Evolutionary conservation across 1,140 invertebrate species (phyloP).

Genomic region (Homalodisca vitripennis): DNA sequence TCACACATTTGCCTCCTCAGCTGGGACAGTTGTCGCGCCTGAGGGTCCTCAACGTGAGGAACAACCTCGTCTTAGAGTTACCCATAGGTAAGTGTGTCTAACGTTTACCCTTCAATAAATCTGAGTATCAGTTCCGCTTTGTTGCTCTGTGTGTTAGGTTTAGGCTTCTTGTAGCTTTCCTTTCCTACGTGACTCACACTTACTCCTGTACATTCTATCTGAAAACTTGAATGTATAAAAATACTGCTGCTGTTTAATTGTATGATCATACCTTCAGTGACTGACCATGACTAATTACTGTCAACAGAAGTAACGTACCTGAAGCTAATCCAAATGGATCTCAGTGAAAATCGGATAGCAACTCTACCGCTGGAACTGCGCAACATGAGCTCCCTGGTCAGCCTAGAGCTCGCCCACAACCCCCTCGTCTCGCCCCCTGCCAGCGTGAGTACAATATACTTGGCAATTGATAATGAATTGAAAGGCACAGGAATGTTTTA

Average conservation of each 20-base stretch:
- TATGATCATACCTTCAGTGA: too few species aligned
- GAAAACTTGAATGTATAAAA: too few species aligned
- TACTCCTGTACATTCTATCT: too few species aligned
- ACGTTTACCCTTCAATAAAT: too few species aligned
- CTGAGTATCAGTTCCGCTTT: not conserved
- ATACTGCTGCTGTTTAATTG: too few species aligned
- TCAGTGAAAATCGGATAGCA: constrained; percentile 85
- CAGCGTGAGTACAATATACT: constrained; percentile 60
- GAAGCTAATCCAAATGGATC: constrained; percentile 78
- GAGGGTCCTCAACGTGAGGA: constrained; percentile 74
- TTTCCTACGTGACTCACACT: too few species aligned
- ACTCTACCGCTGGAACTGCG: constrained; percentile 82
- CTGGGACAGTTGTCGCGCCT: constrained; percentile 77
- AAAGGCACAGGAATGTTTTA: too few species aligned
- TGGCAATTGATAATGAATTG: not conserved
- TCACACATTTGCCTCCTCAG: constrained; percentile 80
- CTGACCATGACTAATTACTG: too few species aligned
- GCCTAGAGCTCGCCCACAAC: constrained; percentile 80
- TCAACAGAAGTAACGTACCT: constrained; percentile 87
- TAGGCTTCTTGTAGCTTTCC: too few species aligned
- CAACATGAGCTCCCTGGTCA: constrained; percentile 75
- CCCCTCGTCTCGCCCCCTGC: constrained; percentile 88
- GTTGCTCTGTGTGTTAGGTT: not conserved
- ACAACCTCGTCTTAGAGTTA: constrained; percentile 83
- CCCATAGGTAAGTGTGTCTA: constrained; percentile 82